Base-by-base conservation (phyloP, 2,888 invertebrate genomes). In the Eurytoma adleriae region DNA sequence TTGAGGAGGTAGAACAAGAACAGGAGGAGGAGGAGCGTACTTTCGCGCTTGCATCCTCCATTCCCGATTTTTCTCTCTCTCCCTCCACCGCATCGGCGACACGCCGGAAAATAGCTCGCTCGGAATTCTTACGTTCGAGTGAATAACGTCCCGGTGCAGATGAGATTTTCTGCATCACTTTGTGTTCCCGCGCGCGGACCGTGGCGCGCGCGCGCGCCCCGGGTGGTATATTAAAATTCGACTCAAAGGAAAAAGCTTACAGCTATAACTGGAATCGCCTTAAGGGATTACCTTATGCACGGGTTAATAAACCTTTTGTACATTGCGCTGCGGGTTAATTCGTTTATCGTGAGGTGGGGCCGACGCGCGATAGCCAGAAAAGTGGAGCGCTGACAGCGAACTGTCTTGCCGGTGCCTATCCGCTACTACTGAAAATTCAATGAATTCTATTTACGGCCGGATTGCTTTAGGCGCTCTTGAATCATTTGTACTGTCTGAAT, bases 151-250 rank as follows among this genome's bases (percentile, higher is more conserved):
- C 27, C 4, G 56, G 16, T 18, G 50, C 27, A 70, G 50, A 70
- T 64, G 70, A 70, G 30, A 68, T 79, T 79, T 69, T 70, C 70
- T 62, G 70, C 70, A 71, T 71, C 70, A 78, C 64, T 71, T 66
- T 70, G 24, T 64, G 59, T 13, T 20, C 4, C 0, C 14, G 2
- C 3, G n/a, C 24, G 59, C 50, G 4, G 14, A 13, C 12, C 30
- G 30, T 18, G 27, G 24, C 54, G 14, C 18, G 20, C 16, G 14
- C 56, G 7, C 40, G 14, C 13, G 13, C n/a, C 57, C 2, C 16
- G 13, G 5, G 67, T n/a, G 61, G 16, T 68, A 52, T 61, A 69
- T 69, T 76, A 76, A 76, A 76, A 76, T 68, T 54, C 54, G 61
- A 76, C 61, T 76, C 69, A 76, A 76, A 76, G 76, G 50, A 76